Percentiles rank a stretch among this genome's conserved stretches.
Conservation (phyloP, 2,113 vertebrate genomes). For the Callipepla californica region DNA sequence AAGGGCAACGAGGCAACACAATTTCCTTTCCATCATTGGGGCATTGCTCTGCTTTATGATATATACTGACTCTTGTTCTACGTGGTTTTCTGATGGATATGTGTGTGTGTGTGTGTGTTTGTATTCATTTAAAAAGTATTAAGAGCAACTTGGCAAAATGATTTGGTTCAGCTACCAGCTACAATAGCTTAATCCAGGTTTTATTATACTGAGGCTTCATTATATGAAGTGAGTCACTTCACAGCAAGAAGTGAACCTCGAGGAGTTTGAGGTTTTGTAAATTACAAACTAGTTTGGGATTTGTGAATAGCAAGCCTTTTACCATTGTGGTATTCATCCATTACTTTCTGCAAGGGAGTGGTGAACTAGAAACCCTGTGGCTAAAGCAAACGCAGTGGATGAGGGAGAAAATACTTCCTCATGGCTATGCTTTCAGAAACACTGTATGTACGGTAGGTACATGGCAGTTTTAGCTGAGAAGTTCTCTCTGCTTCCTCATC, state of each 20-base stretch:
- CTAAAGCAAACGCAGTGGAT: accelerated
- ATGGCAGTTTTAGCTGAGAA: not conserved
- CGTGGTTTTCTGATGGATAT: not conserved
- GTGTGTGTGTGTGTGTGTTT: not conserved
- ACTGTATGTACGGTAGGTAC: not conserved
- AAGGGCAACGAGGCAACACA: not conserved
- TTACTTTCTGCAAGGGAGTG: not conserved
- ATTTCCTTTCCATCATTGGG: constrained; percentile 11
- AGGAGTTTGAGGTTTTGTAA: constrained; percentile 31
- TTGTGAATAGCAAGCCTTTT: not conserved
- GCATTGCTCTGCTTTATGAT: constrained; percentile 57
- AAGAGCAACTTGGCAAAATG: constrained; percentile 41
- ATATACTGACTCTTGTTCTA: constrained; percentile 63
- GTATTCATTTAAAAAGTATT: constrained; percentile 79
- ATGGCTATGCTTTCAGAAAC: not conserved
- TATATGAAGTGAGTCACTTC: not conserved
- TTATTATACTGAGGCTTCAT: constrained; percentile 49
- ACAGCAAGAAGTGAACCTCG: not conserved
- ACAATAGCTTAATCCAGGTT: constrained; percentile 69
- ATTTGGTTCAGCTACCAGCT: constrained; percentile 53
- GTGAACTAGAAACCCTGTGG: not conserved
- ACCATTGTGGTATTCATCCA: not conserved
- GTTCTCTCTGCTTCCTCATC: not conserved
- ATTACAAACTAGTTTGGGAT: not conserved
- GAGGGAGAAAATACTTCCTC: not conserved